Conservation (phyloP, 2,888 invertebrate genomes). For the Nowickia ferox region DNA sequence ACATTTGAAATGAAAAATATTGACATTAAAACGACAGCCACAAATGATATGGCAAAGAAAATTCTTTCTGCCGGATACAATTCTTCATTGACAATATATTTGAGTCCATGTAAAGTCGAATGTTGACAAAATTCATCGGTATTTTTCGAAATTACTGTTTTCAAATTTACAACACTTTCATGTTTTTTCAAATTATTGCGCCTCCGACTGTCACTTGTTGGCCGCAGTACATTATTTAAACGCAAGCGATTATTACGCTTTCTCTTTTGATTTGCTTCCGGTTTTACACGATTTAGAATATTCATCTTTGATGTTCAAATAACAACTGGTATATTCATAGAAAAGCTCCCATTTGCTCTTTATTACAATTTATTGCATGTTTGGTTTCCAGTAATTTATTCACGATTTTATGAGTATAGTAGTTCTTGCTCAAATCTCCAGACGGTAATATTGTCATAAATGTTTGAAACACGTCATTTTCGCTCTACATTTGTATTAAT, state of each 20-base stretch:
- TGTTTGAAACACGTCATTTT: neutral
- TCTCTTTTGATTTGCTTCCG: neutral
- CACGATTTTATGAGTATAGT: constrained; percentile 5
- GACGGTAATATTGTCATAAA: constrained; percentile 19
- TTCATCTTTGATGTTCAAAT: constrained; percentile 45
- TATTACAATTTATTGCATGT: constrained; percentile 39
- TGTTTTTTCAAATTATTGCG: constrained; percentile 24
- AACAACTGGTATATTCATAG: constrained; percentile 18
- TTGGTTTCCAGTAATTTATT: constrained; percentile 27
- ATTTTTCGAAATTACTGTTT: constrained; percentile 74
- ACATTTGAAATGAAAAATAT: constrained; percentile 89
- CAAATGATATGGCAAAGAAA: constrained; percentile 89
- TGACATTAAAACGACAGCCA: constrained; percentile 86
- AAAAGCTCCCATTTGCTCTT: neutral
- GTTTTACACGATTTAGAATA: constrained; percentile 25
- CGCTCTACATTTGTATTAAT: neutral
- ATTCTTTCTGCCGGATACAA: constrained; percentile 86
- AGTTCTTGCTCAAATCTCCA: constrained; percentile 35
- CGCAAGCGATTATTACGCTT: constrained; percentile 1
- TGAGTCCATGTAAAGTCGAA: constrained; percentile 89
- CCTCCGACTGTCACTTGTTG: neutral
- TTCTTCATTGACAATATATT: constrained; percentile 84
- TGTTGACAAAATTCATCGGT: constrained; percentile 83
- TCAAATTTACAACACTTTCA: constrained; percentile 42
- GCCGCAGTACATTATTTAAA: neutral